Conservation (phyloP, 1,140 invertebrate genomes). For the Heliconius nattereri region DNA sequence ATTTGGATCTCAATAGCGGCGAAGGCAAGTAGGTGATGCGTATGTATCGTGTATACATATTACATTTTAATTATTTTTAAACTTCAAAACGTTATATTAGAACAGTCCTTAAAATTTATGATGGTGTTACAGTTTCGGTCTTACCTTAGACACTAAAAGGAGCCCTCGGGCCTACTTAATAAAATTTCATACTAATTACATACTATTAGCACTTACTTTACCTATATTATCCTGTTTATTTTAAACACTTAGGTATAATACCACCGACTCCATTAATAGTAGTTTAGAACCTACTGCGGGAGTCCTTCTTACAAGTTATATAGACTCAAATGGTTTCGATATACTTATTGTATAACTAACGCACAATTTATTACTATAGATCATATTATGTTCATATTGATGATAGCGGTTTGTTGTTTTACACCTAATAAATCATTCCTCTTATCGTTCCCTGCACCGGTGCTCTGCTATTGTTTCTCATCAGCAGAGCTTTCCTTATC, state of each 20-base stretch:
- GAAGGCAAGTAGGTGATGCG: conserved; percentile 73
- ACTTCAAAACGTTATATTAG: conserved; percentile 50
- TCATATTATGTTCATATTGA: conserved; percentile 49
- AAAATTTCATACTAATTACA: conserved; percentile 59
- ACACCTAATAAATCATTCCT: conserved; percentile 51
- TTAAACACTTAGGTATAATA: conserved; percentile 60
- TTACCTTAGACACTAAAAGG: conserved; percentile 49
- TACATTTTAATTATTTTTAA: conserved; percentile 40
- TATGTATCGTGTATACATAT: conserved; percentile 5
- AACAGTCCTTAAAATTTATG: conserved; percentile 51
- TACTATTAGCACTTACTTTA: conserved; percentile 70
- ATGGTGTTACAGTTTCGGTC: conserved; percentile 72
- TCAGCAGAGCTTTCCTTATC: conserved; percentile 48
- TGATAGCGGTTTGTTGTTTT: conserved; percentile 38
- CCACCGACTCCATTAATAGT: conserved; percentile 66
- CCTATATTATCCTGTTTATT: conserved; percentile 69
- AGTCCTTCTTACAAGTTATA: conserved; percentile 51
- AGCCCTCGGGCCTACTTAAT: conserved; percentile 50
- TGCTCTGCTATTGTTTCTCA: neutral
- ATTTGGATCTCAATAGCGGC: conserved; percentile 60
- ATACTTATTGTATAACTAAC: conserved; percentile 6
- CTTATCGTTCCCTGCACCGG: conserved; percentile 26
- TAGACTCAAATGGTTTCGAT: conserved; percentile 13
- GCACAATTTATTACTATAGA: conserved; percentile 39
- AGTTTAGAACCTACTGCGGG: conserved; percentile 60